A percentile compares a stretch with the other conserved stretches of the same genome.
phyloP scores from a whole-genome alignment of 2,113 vertebrate genomes.

The Stigmatopora nigra region DNA sequence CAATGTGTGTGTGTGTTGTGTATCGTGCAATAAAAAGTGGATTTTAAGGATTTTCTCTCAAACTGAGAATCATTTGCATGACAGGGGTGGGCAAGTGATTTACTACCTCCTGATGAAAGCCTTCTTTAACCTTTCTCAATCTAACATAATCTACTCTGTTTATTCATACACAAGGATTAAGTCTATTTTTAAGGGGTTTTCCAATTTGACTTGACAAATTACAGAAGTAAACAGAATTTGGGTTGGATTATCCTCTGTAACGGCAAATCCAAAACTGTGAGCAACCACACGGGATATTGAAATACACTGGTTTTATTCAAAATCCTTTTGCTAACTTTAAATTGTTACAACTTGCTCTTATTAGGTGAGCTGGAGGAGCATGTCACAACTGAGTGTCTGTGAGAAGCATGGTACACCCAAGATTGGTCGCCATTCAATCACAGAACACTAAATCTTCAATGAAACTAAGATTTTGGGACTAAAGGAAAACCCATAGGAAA shows the following conservation, averaged over 20 bases:
- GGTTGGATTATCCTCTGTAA: slow-evolving; percentile 14
- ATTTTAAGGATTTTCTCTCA: slow-evolving; percentile 16
- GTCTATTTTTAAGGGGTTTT: slow-evolving; percentile 16
- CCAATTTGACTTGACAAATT: slow-evolving; percentile 24
- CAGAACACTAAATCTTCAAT: background rate
- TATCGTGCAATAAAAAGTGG: slow-evolving; percentile 25
- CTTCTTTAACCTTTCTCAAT: slow-evolving; percentile 6
- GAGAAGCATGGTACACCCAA: background rate
- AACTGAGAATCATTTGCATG: slow-evolving; percentile 19
- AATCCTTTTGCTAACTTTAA: background rate
- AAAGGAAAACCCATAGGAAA: background rate
- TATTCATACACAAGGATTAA: slow-evolving; percentile 8
- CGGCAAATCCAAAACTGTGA: slow-evolving; percentile 20
- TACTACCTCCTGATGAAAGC: background rate
- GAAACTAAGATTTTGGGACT: background rate
- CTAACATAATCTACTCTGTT: slow-evolving; percentile 2
- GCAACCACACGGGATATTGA: background rate
- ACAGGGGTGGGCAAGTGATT: slow-evolving; percentile 23
- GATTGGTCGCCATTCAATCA: background rate
- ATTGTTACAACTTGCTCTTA: background rate
- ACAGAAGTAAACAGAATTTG: slow-evolving; percentile 27
- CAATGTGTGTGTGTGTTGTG: slow-evolving; percentile 12
- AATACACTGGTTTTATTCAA: background rate
- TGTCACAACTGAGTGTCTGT: no score
- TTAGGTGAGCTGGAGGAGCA: background rate